Percentiles rank a stretch among this genome's conserved stretches.
These are phyloP conservation scores for Chrysomallon squamiferum DNA, from an alignment of 1,140 invertebrate genomes.

Conservation along the genomic window DNA sequence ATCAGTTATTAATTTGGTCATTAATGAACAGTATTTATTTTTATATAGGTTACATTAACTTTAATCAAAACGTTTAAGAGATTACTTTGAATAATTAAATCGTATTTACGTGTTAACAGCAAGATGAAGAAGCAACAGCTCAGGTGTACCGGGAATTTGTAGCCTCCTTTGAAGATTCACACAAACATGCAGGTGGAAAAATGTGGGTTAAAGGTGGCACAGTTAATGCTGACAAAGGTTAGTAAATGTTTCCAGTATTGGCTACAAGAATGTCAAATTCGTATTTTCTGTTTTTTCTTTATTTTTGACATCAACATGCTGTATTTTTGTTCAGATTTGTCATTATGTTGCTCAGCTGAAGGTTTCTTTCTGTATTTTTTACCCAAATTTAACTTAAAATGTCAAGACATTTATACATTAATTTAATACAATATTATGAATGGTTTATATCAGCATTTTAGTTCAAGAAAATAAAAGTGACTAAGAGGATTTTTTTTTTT, in stretches of 20 bases:
- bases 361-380: too few species aligned
- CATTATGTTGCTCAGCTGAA: too few species aligned
- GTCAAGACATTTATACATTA: too few species aligned
- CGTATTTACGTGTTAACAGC: constrained; percentile 39
- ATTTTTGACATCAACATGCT: neutral
- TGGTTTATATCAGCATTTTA: too few species aligned
- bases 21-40: neutral
- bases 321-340: neutral
- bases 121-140: constrained; percentile 79
- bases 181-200: constrained; percentile 75
- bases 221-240: constrained; percentile 84
- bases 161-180: constrained; percentile 92
- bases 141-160: constrained; percentile 97
- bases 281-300: neutral
- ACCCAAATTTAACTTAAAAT: too few species aligned
- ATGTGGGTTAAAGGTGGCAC: constrained; percentile 97
- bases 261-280: neutral
- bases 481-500: too few species aligned
- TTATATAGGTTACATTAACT: too few species aligned
- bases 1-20: constrained; percentile 1
- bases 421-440: too few species aligned
- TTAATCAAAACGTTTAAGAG: too few species aligned
- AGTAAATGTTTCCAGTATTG: neutral
- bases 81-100: too few species aligned
- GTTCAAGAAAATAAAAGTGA: too few species aligned